Conservation (phyloP, 2,888 invertebrate genomes). For the Gerris lacustris region DNA sequence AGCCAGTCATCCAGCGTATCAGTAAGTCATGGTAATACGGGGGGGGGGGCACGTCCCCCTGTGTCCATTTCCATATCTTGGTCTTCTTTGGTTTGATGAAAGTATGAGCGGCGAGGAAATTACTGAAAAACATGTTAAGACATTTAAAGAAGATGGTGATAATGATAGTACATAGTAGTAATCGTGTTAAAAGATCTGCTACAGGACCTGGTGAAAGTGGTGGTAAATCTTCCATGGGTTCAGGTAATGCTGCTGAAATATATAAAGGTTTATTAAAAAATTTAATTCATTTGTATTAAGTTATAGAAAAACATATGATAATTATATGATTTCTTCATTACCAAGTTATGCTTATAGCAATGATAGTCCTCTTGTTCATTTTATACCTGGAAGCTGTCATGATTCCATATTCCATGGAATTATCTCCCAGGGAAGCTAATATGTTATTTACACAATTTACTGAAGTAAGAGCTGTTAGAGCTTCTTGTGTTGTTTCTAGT, state of each 20-base stretch:
- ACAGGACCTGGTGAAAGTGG: not conserved
- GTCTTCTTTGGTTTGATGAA: not conserved
- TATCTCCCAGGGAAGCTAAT: conserved; percentile 9
- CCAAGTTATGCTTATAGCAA: not conserved
- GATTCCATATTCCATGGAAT: conserved; percentile 7
- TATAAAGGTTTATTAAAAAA: not conserved
- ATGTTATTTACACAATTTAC: conserved; percentile 1
- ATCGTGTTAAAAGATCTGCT: too few species aligned
- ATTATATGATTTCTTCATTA: not conserved
- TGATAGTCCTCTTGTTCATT: not conserved
- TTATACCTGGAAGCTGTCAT: conserved; percentile 6
- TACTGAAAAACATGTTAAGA: not conserved
- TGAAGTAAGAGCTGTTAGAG: conserved; percentile 6
- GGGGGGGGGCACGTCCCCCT: conserved; percentile 3
- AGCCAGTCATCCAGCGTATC: too few species aligned
- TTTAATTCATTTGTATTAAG: not conserved
- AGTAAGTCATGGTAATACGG: not conserved
- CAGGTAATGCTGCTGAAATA: not conserved
- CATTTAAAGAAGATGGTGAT: not conserved
- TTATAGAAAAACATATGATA: not conserved
- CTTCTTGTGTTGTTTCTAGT: conserved; percentile 4
- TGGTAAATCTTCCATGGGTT: not conserved
- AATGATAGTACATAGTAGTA: not conserved
- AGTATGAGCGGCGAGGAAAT: not conserved
- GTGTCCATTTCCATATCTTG: not conserved